Conservation (phyloP, 2,113 vertebrate genomes). For the Pygoscelis antarcticus region DNA sequence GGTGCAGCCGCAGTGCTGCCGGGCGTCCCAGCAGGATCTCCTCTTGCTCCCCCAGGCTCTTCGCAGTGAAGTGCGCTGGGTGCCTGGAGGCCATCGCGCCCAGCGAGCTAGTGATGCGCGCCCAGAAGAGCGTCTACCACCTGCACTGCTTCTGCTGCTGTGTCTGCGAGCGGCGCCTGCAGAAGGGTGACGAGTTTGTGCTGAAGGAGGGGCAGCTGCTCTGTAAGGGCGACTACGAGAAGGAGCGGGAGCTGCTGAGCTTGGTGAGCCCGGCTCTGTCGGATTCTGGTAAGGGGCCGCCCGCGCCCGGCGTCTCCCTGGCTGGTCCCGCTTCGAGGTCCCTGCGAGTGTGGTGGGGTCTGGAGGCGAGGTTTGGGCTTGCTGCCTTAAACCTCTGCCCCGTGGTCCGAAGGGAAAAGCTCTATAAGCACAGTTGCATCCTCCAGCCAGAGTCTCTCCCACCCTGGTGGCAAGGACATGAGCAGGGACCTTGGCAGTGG, state of each 20-base stretch:
- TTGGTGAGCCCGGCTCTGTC: conserved; percentile 86
- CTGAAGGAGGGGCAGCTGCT: conserved; percentile 91
- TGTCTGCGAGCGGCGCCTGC: conserved; percentile 88
- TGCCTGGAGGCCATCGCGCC: conserved; percentile 87
- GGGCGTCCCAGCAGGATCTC: background rate
- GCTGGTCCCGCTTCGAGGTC: background rate
- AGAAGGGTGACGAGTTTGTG: conserved; percentile 93
- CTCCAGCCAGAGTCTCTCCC: background rate
- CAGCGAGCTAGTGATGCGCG: conserved; percentile 92
- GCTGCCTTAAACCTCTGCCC: background rate
- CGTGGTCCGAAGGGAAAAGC: background rate
- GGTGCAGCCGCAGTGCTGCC: rapidly evolving
- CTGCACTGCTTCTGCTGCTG: conserved; percentile 95
- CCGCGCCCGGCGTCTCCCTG: background rate
- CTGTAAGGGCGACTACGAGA: conserved; percentile 91
- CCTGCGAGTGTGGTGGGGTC: rapidly evolving
- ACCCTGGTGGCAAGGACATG: rapidly evolving
- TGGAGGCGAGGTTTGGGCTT: background rate
- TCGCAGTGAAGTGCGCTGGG: conserved; percentile 87
- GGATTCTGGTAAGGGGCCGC: conserved; percentile 85
- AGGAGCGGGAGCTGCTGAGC: conserved; percentile 82
- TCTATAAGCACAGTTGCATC: rapidly evolving
- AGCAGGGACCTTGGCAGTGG: rapidly evolving
- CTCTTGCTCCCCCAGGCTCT: conserved; percentile 79
- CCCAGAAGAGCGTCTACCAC: conserved; percentile 91